phyloP scores from a whole-genome alignment of 1,140 invertebrate genomes.

The Eriocheir sinensis region DNA sequence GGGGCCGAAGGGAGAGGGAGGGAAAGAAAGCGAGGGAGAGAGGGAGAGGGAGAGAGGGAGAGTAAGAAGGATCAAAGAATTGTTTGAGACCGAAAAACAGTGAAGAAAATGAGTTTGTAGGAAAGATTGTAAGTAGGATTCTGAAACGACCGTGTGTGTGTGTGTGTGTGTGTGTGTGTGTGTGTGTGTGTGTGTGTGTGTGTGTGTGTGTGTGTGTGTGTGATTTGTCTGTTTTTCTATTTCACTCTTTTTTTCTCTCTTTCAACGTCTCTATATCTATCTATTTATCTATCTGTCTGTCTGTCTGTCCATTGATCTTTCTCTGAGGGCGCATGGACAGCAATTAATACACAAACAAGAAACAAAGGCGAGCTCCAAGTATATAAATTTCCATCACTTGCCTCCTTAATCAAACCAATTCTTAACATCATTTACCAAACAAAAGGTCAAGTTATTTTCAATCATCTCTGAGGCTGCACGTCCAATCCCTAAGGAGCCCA shows the following conservation, averaged over 20 bases:
- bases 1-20: not conserved
- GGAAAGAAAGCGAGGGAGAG: not conserved
- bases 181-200: slow-evolving; percentile 51
- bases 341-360: no score
- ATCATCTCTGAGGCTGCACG: no score
- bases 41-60: not conserved
- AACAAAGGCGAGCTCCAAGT: no score
- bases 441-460: no score
- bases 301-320: not conserved
- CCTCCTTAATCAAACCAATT: no score
- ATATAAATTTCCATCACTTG: no score
- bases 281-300: not conserved
- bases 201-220: not conserved
- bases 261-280: not conserved
- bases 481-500: no score
- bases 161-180: slow-evolving; percentile 55
- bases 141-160: not conserved
- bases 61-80: slow-evolving; percentile 11
- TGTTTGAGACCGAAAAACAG: not conserved
- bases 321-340: no score
- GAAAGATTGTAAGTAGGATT: not conserved
- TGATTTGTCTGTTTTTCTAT: not conserved
- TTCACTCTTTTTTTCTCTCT: slow-evolving; percentile 24
- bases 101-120: not conserved
- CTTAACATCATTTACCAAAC: no score